A percentile compares a stretch with the other conserved stretches of the same genome.
phyloP scores from a whole-genome alignment of 2,888 invertebrate species.

The Catocala sponsa region DNA sequence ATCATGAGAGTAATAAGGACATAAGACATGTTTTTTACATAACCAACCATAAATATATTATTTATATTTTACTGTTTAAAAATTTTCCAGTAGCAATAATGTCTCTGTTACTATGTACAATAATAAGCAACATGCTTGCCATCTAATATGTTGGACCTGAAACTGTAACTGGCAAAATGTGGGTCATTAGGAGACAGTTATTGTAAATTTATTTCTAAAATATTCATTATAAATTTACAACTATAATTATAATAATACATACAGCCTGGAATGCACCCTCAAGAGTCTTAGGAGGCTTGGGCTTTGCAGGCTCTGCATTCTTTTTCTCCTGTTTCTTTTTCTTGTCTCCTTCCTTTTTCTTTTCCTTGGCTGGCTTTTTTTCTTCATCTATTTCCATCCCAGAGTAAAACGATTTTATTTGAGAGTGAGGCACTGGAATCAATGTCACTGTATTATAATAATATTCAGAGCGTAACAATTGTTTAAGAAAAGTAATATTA shows the following conservation, averaged over 20 bases:
- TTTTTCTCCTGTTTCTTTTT: constrained; percentile 84
- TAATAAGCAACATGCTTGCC: too few relatives aligned
- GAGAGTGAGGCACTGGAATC: constrained; percentile 89
- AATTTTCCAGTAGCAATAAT: too few relatives aligned
- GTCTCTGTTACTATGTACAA: too few relatives aligned
- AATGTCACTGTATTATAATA: background rate
- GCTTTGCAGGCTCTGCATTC: constrained; percentile 85
- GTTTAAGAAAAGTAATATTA: background rate
- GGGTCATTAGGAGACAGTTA: too few relatives aligned
- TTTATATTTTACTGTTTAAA: too few relatives aligned
- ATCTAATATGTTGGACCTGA: too few relatives aligned
- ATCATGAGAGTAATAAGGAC: too few relatives aligned
- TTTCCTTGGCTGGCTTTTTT: constrained; percentile 85
- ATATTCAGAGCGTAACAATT: constrained; percentile 1
- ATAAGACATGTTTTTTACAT: too few relatives aligned
- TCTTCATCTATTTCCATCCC: constrained; percentile 90
- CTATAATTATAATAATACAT: constrained; percentile 46
- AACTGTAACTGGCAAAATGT: too few relatives aligned
- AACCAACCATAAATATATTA: too few relatives aligned
- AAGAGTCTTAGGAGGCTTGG: constrained; percentile 90
- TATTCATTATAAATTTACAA: too few relatives aligned
- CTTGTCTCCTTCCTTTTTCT: constrained; percentile 81
- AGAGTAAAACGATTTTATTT: constrained; percentile 90
- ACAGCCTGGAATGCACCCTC: constrained; percentile 90
- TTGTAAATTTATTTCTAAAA: too few relatives aligned